A percentile compares a stretch with the other conserved stretches of the same genome.
phyloP scores from a whole-genome alignment of 2,113 vertebrate genomes.

The Emydura subglobosa region DNA sequence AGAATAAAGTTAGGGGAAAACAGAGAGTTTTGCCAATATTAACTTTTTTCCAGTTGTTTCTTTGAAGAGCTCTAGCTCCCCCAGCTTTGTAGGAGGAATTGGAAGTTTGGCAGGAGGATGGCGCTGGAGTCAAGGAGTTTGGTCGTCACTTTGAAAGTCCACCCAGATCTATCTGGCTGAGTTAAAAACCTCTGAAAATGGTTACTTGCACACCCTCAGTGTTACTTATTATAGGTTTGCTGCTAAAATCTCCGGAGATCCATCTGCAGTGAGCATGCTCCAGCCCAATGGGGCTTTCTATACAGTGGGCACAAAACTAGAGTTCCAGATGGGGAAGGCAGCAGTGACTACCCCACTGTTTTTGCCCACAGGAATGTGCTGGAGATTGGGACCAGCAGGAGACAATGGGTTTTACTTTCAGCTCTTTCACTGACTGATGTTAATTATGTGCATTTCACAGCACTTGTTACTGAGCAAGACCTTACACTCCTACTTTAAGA shows the following conservation, averaged over 20 bases:
- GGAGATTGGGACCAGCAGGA: neutral
- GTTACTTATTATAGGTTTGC: slow-evolving; percentile 14
- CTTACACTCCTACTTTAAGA: neutral
- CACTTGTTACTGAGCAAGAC: slow-evolving; percentile 5
- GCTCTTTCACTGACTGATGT: neutral
- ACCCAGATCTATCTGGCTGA: neutral
- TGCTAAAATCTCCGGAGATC: neutral
- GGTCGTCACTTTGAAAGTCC: neutral
- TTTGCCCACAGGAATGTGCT: neutral
- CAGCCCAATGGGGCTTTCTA: neutral
- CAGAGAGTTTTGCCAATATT: neutral
- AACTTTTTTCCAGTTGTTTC: neutral
- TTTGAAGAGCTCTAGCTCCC: neutral
- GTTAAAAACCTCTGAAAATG: neutral
- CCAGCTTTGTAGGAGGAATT: neutral
- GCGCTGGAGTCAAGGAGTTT: neutral
- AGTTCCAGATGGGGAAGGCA: slow-evolving; percentile 1
- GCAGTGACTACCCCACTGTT: slow-evolving; percentile 21
- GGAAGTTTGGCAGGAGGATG: neutral
- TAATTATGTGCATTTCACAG: neutral
- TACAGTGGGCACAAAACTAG: slow-evolving; percentile 4
- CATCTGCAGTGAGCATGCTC: neutral
- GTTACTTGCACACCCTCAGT: neutral
- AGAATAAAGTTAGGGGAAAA: neutral
- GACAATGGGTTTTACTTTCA: neutral